Evolutionary conservation across 2,888 invertebrate genomes (phyloP), one percentile per base, ranked within the genome.

Genomic region (Protodeltote pygarga): DNA sequence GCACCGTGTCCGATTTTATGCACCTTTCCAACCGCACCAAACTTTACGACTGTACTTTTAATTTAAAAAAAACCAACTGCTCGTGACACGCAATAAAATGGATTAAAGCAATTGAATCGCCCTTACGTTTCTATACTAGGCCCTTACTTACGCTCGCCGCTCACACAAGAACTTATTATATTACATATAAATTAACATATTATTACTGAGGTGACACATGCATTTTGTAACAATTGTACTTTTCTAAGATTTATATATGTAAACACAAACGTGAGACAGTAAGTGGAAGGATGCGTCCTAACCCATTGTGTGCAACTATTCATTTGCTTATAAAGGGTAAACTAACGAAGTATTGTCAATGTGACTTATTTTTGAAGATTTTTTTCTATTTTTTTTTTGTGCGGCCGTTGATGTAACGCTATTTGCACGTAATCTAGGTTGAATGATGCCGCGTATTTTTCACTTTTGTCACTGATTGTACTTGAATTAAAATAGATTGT

Each of bases 171-270:
- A 87, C 83, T 84, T 85, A 87, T 87, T 84, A 85, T 79, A 89
- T 89, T 87, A 87, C 89, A 89, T 86, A 84, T 85, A 85, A 89
- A 90, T 91, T 91, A 91, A 89, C 89, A 90, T 91, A 89, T 87
- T 85, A 88, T 82, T 82, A 84, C 65, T 34, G 75, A 79, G 79
- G 81, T 77, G 83, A 80, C 80, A 79, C 78, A 66, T 73, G 65
- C 79, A 79, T 79, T 83, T 81, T 77, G 79, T 80, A 61, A 54
- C 74, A 53, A 77, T 87, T 86, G 83, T 87, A 73, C 71, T 76
- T 76, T 66, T 67, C 70, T 75, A 78, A 89, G 89, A 89, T 89
- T 89, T 89, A 89, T 88, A 78, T 83, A 81, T 83, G 85, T 90
- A 88, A 89, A 90, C 89, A 89, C 68, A 68, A 68, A 71, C 76